Conservation (phyloP, 2,113 vertebrate species). For the Lates calcarifer region DNA sequence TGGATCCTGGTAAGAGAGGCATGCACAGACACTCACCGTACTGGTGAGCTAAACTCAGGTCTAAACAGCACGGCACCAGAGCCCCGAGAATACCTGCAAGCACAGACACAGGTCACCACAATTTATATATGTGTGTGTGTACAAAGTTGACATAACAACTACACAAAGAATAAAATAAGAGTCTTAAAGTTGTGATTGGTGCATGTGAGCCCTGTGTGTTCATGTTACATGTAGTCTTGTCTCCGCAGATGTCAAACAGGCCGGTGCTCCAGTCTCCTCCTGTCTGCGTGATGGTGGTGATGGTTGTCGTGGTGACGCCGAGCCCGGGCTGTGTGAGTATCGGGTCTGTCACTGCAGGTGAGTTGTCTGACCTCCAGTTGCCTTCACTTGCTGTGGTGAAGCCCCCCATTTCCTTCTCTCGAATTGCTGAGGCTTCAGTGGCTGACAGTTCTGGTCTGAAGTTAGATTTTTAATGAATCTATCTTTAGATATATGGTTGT, state of each 20-base stretch:
- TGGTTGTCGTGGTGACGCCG: constrained; percentile 77
- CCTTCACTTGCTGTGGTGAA: constrained; percentile 38
- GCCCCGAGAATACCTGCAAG: constrained; percentile 85
- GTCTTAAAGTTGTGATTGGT: background rate
- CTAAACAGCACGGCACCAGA: constrained; percentile 84
- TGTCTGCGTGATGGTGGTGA: constrained; percentile 84
- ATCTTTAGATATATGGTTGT: background rate
- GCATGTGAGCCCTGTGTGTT: background rate
- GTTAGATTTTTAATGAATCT: constrained; percentile 18
- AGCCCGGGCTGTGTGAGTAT: constrained; percentile 83
- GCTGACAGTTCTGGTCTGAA: constrained; percentile 55
- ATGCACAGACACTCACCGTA: constrained; percentile 88
- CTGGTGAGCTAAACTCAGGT: constrained; percentile 86
- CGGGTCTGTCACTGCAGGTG: constrained; percentile 35
- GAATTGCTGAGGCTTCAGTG: background rate
- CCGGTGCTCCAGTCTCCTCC: constrained; percentile 86
- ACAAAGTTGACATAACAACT: background rate
- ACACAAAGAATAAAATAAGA: background rate
- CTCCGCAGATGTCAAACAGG: constrained; percentile 83
- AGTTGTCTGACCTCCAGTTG: constrained; percentile 22
- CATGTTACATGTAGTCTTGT: constrained; percentile 82
- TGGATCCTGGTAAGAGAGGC: constrained; percentile 88
- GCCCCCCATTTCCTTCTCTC: constrained; percentile 21
- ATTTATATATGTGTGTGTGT: background rate
- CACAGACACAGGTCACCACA: background rate